Conservation (phyloP, 1,140 invertebrate genomes). For the Odontomachus brunneus region DNA sequence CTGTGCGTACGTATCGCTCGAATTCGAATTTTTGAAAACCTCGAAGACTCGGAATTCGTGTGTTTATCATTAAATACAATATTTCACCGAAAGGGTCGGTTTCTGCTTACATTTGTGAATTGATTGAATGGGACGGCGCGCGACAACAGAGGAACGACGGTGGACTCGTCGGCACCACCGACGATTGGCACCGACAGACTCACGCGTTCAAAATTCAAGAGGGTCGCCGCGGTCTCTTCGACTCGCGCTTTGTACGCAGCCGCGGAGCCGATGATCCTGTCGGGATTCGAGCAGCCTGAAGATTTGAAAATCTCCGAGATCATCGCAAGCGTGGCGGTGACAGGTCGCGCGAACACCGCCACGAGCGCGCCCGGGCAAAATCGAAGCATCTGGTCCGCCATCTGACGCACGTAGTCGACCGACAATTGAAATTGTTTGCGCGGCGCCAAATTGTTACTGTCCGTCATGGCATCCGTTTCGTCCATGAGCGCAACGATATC, state of each 20-base stretch:
- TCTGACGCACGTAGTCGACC: conserved; percentile 72
- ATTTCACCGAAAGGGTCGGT: not conserved
- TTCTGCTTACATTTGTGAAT: conserved; percentile 69
- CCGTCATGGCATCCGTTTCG: conserved; percentile 72
- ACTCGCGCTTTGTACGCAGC: conserved; percentile 76
- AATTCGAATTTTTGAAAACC: too few species aligned
- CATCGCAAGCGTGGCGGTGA: conserved; percentile 77
- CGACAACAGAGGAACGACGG: conserved; percentile 78
- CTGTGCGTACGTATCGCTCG: too few species aligned
- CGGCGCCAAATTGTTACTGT: conserved; percentile 32
- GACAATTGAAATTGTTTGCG: conserved; percentile 69
- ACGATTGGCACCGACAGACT: conserved; percentile 76
- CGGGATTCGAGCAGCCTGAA: conserved; percentile 73
- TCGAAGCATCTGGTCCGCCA: conserved; percentile 72
- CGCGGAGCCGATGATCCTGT: conserved; percentile 78
- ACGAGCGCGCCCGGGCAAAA: conserved; percentile 75
- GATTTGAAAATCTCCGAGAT: conserved; percentile 77
- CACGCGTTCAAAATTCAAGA: conserved; percentile 76
- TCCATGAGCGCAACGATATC: conserved; percentile 81
- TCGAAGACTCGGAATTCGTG: not conserved
- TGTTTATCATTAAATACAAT: too few species aligned
- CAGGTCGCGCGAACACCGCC: conserved; percentile 78
- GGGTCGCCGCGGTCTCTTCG: conserved; percentile 72
- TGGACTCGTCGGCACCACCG: conserved; percentile 79
- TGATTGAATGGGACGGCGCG: conserved; percentile 70